Conservation (phyloP, 2,888 invertebrate genomes). For the Rotaria macrura region DNA sequence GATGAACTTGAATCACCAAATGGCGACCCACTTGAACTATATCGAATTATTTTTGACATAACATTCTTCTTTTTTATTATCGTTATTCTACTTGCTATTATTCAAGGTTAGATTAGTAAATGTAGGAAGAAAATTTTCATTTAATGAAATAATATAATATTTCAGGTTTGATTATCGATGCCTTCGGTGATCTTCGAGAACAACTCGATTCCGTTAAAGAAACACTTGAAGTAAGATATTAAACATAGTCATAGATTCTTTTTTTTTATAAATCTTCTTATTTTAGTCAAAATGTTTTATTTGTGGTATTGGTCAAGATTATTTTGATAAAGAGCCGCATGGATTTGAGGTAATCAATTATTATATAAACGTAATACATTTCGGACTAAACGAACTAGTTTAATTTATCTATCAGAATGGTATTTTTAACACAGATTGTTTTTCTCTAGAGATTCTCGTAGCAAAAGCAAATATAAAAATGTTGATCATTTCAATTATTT, state of each 20-base stretch:
- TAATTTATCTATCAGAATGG: no score
- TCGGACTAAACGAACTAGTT: no score
- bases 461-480: not conserved
- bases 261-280: not conserved
- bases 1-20: constrained; percentile 95
- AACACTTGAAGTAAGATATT: constrained; percentile 68
- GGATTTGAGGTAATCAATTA: constrained; percentile 70
- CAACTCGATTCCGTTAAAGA: constrained; percentile 97
- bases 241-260: not conserved
- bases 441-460: no score
- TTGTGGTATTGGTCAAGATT: constrained; percentile 94
- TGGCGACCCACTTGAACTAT: constrained; percentile 90
- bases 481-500: no score
- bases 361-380: no score
- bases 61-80: constrained; percentile 99
- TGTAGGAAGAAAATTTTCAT: no score
- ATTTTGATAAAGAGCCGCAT: constrained; percentile 95
- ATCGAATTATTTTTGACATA: constrained; percentile 96
- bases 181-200: constrained; percentile 98
- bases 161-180: constrained; percentile 99
- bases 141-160: not conserved
- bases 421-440: no score
- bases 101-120: constrained; percentile 66
- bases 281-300: constrained; percentile 85
- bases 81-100: constrained; percentile 92